Evolutionary conservation across 1,140 invertebrate species (phyloP), one percentile per base, ranked within the genome.

Genomic region (Macrotrachela quadricornifera): DNA sequence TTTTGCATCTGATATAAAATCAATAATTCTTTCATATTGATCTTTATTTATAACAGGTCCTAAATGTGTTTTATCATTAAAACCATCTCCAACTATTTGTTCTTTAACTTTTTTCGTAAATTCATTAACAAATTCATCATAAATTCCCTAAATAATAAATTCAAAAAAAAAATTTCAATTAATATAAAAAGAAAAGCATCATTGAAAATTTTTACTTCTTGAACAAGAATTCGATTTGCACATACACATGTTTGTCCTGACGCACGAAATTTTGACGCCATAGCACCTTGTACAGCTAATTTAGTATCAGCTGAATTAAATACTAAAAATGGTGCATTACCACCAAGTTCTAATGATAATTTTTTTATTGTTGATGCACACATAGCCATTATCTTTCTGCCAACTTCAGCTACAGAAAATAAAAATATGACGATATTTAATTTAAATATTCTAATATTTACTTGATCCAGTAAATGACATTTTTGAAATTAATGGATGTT

Each of bases 261-360:
- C 66, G 91, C 90, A 57, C 94, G 77, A 63, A 96, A 97, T 73
- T 97, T 99, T 9, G 82, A 82, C 6, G 76, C 74, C 74, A 97
- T 81, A 3, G 84, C 80, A 17, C 85, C 83, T 57, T 76, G 51
- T 1, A 94, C 78, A 39, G 92, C 91, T 60, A 78, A 73, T 55
- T 88, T 78, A n/a, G 97, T 55, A 70, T 97, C 77, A 0, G 92
- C 92, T 54, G 80, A 82, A 56, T 87, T 75, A 64, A 96, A 97
- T 18, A 99, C 84, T 60, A 99, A 90, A 61, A 92, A 94, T 1
- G 94, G 87, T 0, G 92, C 92, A 77, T 97, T 96, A 9, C 94
- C 94, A 47, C 94, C 94, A 14, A 99, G 72, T 70, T 99, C 94
- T 44, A 99, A 72, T 38, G 79, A 78, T 6, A 96, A 68, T 55